A percentile compares a stretch with the other conserved stretches of the same genome.
phyloP scores from a whole-genome alignment of 2,888 invertebrate species.

The Endotricha flammealis region DNA sequence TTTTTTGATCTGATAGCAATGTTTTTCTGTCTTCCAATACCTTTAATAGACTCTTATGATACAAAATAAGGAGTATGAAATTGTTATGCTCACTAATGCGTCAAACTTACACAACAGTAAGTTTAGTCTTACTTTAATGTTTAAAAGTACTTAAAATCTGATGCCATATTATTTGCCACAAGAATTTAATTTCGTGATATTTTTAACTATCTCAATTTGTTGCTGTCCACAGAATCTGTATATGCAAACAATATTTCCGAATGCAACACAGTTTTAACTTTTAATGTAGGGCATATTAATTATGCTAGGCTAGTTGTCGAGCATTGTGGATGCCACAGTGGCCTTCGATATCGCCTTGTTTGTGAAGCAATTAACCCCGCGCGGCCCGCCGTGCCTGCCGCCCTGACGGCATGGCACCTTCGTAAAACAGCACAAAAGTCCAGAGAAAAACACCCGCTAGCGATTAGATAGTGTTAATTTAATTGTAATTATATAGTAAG shows the following conservation, averaged over 20 bases:
- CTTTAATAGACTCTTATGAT: conserved; percentile 41
- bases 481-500: conserved; percentile 72
- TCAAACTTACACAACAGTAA: conserved; percentile 26
- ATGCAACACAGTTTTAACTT: conserved; percentile 41
- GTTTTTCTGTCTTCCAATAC: conserved; percentile 74
- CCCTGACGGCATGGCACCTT: conserved; percentile 41
- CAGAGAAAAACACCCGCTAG: conserved; percentile 72
- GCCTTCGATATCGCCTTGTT: conserved; percentile 67
- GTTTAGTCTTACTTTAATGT: conserved; percentile 50
- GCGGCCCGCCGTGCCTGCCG: conserved; percentile 15
- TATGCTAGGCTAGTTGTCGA: conserved; percentile 65
- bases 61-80: conserved; percentile 34
- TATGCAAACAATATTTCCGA: conserved; percentile 43
- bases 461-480: conserved; percentile 74
- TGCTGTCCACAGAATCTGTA: conserved; percentile 54
- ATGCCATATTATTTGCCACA: conserved; percentile 77
- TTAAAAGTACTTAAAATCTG: conserved; percentile 73
- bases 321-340: conserved; percentile 67
- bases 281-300: conserved; percentile 57
- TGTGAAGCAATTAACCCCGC: conserved; percentile 53
- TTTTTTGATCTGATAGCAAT: conserved; percentile 69
- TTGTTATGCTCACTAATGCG: conserved; percentile 8
- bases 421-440: conserved; percentile 60
- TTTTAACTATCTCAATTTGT: conserved; percentile 64
- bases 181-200: conserved; percentile 73